These are phyloP conservation scores for Ptychadena robeensis DNA, from an alignment of 2,797 vertebrate genomes.

Conservation along the genomic window DNA sequence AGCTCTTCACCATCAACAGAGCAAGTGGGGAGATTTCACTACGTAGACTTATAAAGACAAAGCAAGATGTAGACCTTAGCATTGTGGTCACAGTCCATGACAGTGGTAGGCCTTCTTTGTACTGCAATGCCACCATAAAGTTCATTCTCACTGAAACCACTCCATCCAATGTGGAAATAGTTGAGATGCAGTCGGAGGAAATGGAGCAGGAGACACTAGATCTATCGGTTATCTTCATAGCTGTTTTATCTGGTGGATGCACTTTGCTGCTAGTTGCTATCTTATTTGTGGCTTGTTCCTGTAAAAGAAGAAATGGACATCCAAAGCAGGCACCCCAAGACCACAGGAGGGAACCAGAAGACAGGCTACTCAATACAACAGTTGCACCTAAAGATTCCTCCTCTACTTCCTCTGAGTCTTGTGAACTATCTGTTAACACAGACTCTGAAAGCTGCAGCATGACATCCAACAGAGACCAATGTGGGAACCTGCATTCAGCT, in stretches of 20 bases:
- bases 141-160: slow-evolving; percentile 70
- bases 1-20: slow-evolving; percentile 72
- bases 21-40: slow-evolving; percentile 72
- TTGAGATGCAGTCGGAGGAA: slow-evolving; percentile 65
- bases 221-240: slow-evolving; percentile 69
- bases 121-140: slow-evolving; percentile 66
- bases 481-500: slow-evolving; percentile 36
- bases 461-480: slow-evolving; percentile 60
- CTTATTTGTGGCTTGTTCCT: slow-evolving; percentile 70
- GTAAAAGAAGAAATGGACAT: slow-evolving; percentile 56
- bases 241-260: slow-evolving; percentile 72
- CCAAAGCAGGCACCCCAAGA: background rate
- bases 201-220: slow-evolving; percentile 63
- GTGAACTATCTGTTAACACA: background rate
- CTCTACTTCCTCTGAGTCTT: background rate
- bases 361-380: background rate
- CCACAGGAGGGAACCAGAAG: background rate
- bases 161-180: slow-evolving; percentile 72
- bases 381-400: background rate
- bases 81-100: slow-evolving; percentile 71
- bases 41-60: slow-evolving; percentile 67
- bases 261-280: slow-evolving; percentile 74
- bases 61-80: slow-evolving; percentile 61
- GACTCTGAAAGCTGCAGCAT: background rate
- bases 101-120: slow-evolving; percentile 67